Percentiles rank a stretch among this genome's conserved stretches.
These are phyloP conservation scores for Phocoena sinus DNA, from an alignment of 2,113 vertebrate species.

Conservation along the genomic window DNA sequence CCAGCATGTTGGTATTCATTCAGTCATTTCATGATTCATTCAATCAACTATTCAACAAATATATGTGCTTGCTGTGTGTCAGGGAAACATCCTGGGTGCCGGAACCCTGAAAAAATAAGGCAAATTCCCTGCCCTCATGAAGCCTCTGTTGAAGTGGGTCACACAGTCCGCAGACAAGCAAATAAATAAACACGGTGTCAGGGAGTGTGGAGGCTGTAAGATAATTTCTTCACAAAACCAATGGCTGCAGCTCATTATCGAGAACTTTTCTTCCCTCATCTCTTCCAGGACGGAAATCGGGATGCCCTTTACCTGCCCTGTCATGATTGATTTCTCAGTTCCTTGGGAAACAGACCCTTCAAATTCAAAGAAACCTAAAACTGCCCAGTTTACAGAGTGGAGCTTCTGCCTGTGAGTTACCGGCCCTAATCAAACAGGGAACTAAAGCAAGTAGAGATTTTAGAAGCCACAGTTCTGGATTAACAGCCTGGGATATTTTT, in stretches of 20 bases:
- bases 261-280: not conserved
- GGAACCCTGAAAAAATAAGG: not conserved
- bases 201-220: fast-evolving
- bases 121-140: not conserved
- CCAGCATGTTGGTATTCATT: fast-evolving
- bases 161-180: not conserved
- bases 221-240: not conserved
- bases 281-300: fast-evolving
- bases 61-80: fast-evolving
- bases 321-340: fast-evolving
- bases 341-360: not conserved
- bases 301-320: fast-evolving
- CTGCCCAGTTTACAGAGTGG: no score
- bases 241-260: fast-evolving
- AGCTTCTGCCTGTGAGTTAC: fast-evolving
- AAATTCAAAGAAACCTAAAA: not conserved
- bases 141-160: fast-evolving
- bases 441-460: fast-evolving
- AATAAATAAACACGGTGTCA: not conserved
- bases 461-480: not conserved
- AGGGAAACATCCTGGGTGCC: not conserved
- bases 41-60: no score
- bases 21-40: not conserved
- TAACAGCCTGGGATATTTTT: no score
- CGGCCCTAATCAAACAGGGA: not conserved